These are phyloP conservation scores for Leptonema lineaticorne DNA, from an alignment of 1,140 invertebrate species.

Conservation along the genomic window DNA sequence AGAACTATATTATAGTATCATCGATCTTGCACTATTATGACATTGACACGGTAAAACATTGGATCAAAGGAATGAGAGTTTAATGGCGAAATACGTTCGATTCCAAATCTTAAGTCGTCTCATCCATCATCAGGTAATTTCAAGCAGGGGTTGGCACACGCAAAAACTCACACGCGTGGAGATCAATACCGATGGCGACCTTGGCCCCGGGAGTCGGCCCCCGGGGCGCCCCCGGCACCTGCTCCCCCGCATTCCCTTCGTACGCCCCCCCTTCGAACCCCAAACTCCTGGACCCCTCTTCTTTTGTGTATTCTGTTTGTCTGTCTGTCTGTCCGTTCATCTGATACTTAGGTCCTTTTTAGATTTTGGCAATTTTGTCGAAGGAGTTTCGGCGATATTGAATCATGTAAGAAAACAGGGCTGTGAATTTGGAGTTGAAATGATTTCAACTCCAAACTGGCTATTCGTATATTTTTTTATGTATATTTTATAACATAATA, in stretches of 20 bases:
- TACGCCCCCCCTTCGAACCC: background rate
- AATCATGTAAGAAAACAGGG: no score
- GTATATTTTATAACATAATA: no score
- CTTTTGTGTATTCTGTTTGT: background rate
- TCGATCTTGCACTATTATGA: background rate
- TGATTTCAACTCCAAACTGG: no score
- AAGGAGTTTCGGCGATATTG: no score
- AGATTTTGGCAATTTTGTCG: no score
- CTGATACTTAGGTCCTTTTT: no score
- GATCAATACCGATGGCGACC: conserved; percentile 31
- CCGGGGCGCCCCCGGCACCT: conserved; percentile 10
- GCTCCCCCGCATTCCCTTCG: background rate
- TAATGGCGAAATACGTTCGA: no score
- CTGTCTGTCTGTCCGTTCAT: background rate
- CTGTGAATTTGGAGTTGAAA: no score
- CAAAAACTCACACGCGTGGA: conserved; percentile 14
- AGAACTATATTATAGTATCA: background rate
- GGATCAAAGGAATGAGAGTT: no score
- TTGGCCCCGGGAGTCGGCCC: conserved; percentile 21
- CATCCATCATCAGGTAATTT: background rate
- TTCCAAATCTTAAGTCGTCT: background rate
- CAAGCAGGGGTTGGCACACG: background rate
- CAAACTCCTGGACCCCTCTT: background rate
- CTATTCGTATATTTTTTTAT: no score
- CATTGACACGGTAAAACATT: background rate